Evolutionary conservation across 2,888 invertebrate genomes (phyloP), one percentile per base, ranked within the genome.

Genomic region (Hemicrepidius hirtus): DNA sequence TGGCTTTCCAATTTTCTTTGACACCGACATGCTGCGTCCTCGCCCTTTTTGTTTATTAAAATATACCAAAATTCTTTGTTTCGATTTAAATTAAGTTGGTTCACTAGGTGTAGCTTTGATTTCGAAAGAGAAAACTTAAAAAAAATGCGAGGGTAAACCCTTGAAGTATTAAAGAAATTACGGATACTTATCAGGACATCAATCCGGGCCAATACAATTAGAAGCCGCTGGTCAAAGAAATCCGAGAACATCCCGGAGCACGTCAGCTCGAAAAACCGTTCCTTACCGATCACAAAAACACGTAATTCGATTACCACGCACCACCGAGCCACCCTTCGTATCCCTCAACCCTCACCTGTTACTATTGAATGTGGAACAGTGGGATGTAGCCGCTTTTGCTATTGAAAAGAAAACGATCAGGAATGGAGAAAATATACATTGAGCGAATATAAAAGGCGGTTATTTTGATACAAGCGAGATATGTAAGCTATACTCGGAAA

Each of bases 261-360:
- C 75, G 77, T 76, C 77, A 75, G 68, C 67, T 71, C 75, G 71
- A 73, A 77, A 76, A 77, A 69, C 73, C 76, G 75, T 76, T 76
- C 76, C 76, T 79, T 79, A 74, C 77, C 77, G 77, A 79, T 79
- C 78, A 79, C 77, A 78, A 78, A 78, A 79, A 78, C 79, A 77
- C 77, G 79, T 79, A 79, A 79, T 78, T 79, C 78, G 79, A 79
- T 79, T 79, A 76, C 77, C 68, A 77, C 79, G 77, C 79, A 70
- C 78, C 77, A 74, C 78, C 77, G 75, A 68, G 76, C 74, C 73
- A 70, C 74, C 74, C 73, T 62, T 71, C 55, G 57, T 44, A 68
- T 62, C 70, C 75, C 62, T 40, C 35, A 68, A 62, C 57, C 68
- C 57, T 57, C 40, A 72, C 70, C 73, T 73, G 69, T 70, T 70